These are phyloP conservation scores for Oppia nitens DNA, from an alignment of 1,140 invertebrate genomes.

Conservation along the genomic window DNA sequence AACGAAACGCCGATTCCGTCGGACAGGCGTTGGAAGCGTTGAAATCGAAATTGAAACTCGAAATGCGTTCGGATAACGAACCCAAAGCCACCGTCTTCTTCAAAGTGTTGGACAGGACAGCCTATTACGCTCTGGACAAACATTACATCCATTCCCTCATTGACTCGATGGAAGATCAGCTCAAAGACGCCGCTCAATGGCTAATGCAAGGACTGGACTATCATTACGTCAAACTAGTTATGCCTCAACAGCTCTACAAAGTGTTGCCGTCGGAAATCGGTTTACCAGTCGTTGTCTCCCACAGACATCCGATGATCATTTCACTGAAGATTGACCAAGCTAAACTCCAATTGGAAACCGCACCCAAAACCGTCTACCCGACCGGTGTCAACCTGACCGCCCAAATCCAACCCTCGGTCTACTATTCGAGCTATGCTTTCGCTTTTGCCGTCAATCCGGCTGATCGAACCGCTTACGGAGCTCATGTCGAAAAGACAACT, in stretches of 20 bases:
- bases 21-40: conserved; percentile 12
- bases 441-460: conserved; percentile 12
- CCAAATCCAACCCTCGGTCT: conserved; percentile 11
- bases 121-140: conserved; percentile 16
- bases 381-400: conserved; percentile 16
- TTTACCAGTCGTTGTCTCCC: conserved; percentile 16
- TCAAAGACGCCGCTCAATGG: conserved; percentile 1
- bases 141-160: conserved; percentile 14
- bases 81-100: conserved; percentile 16
- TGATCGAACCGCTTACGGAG: conserved; percentile 7
- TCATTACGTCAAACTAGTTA: conserved; percentile 19
- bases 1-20: not conserved
- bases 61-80: conserved; percentile 10
- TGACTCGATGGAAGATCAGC: conserved; percentile 11
- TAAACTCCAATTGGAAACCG: conserved; percentile 1
- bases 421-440: conserved; percentile 6
- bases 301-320: conserved; percentile 16
- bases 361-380: conserved; percentile 7
- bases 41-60: conserved; percentile 14
- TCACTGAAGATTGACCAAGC: conserved; percentile 13
- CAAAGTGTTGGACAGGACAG: conserved; percentile 19
- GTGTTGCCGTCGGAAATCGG: conserved; percentile 17
- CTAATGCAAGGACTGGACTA: not conserved
- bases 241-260: conserved; percentile 15
- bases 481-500: conserved; percentile 12